Evolutionary conservation across 2,113 vertebrate species (phyloP), one percentile per base, ranked within the genome.

Genomic region (Silurus asotus): DNA sequence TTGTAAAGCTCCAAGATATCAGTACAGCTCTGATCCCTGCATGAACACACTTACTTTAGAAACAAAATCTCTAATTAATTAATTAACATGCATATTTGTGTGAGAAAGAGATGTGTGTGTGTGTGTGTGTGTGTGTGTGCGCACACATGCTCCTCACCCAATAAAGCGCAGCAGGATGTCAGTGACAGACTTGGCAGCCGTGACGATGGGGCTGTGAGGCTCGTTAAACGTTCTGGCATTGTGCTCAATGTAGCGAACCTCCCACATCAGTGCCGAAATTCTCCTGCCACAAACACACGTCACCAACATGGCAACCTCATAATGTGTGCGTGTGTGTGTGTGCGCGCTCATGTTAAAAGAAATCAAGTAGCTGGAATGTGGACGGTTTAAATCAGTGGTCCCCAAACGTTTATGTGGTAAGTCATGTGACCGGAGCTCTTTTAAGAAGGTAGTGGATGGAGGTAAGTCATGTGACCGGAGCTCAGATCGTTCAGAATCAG

Each of bases 241-340:
- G 92, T 99, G 98, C 85, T 99, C 98, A 77, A 99, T 97, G 91
- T 99, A 99, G 81, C 98, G 96, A 65, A 99, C 98, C 91, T 99
- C 98, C 98, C 98, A 99, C 97, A 99, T 99, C 87, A 99, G 93
- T 0, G 98, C 98, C 84, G 98, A 99, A 93, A 99, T 99, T 89
- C 98, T 96, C 94, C 98, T 99, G 70, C 10, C 0, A 28, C 28
- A 89, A 86, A 89, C 14, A 87, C 83, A 10, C 20, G 55, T 84
- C 9, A 80, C 10, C 81, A 17, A 62, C 25, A 65, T 8, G 1
- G 48, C 59, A 25, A 86, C 82, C 23, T 55, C 20, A 51, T 14
- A 8, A 14, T 9, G 11, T 69, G 84, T 79, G 5, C 37, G 37
- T 0, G 55, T 56, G 55, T 56, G 55, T 37, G 13, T 13, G 55